A percentile compares a stretch with the other conserved stretches of the same genome.
phyloP scores from a whole-genome alignment of 2,113 vertebrate species.

The Thalassarche chlororhynchos region DNA sequence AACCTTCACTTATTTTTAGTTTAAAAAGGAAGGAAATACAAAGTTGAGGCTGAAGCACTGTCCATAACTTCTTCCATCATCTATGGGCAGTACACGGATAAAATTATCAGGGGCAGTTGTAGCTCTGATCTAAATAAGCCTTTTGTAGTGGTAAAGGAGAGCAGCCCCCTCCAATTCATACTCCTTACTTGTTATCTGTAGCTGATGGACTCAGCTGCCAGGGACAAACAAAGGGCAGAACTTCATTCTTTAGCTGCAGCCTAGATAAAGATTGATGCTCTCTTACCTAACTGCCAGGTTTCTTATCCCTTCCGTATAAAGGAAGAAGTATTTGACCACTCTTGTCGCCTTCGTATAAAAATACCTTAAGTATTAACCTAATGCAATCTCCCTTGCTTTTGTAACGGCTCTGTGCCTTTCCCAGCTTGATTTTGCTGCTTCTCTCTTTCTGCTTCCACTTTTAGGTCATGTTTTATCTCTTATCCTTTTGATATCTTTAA shows the following conservation, averaged over 20 bases:
- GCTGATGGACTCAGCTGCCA: not conserved
- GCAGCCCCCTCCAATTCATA: not conserved
- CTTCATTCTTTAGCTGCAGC: slow-evolving; percentile 1
- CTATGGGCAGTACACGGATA: not conserved
- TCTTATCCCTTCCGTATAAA: not conserved
- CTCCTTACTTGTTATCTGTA: not conserved
- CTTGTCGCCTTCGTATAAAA: not conserved
- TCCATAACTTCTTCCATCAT: not conserved
- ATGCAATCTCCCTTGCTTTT: slow-evolving; percentile 19
- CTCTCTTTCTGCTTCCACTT: slow-evolving; percentile 28
- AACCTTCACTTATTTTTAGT: slow-evolving; percentile 10
- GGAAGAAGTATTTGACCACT: not conserved
- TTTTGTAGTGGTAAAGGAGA: not conserved
- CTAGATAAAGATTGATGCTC: slow-evolving; percentile 21
- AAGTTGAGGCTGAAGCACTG: not conserved
- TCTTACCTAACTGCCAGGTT: not conserved
- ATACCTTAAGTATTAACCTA: slow-evolving; percentile 27
- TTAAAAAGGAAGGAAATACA: not conserved
- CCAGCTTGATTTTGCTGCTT: slow-evolving; percentile 21
- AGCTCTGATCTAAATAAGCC: not conserved
- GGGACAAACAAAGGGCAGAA: slow-evolving; percentile 4
- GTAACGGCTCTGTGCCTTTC: not conserved
- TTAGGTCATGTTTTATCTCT: slow-evolving; percentile 43
- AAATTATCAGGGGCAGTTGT: not conserved
- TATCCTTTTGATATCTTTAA: slow-evolving; percentile 34